A percentile compares a stretch with the other conserved stretches of the same genome.
Evolutionary conservation across 2,797 vertebrate species (phyloP).

Genomic region (Fistularia tabacaria): DNA sequence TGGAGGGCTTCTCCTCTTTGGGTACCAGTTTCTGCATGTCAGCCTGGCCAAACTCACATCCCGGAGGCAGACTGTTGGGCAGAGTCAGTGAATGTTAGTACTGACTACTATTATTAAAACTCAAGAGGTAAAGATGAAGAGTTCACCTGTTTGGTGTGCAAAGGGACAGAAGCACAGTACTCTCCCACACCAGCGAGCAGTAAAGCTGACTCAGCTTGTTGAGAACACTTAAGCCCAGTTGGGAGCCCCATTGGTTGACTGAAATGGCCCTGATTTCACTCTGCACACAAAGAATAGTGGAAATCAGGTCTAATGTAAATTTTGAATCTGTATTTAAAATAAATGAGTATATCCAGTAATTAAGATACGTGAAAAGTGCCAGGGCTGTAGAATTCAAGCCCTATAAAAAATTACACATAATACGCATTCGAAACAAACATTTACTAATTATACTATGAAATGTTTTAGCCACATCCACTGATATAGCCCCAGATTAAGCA

Average conservation of each 20-base stretch:
- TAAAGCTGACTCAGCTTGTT: conserved; percentile 96
- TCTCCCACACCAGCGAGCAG: conserved; percentile 96
- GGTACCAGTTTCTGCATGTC: conserved; percentile 97
- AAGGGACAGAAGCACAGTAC: conserved; percentile 90
- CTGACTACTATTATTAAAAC: neutral
- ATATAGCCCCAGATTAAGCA: too few relatives aligned
- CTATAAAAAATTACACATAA: neutral
- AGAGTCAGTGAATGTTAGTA: conserved; percentile 2
- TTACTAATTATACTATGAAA: too few relatives aligned
- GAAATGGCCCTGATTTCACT: conserved; percentile 96
- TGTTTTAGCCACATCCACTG: neutral
- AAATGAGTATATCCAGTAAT: too few relatives aligned
- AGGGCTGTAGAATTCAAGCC: too few relatives aligned
- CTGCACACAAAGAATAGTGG: conserved; percentile 56
- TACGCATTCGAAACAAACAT: conserved; percentile 1
- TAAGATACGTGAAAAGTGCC: too few relatives aligned
- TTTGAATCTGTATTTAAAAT: too few relatives aligned
- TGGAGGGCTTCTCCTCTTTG: conserved; percentile 86
- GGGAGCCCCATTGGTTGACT: conserved; percentile 96
- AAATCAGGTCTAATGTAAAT: too few relatives aligned
- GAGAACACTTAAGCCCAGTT: conserved; percentile 89
- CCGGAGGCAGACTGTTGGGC: conserved; percentile 82
- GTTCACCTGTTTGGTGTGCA: conserved; percentile 93
- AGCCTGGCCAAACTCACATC: conserved; percentile 93
- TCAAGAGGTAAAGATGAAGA: neutral